A percentile compares a stretch with the other conserved stretches of the same genome.
Conservation (phyloP, 2,113 vertebrate genomes). For the Xenopus borealis region DNA sequence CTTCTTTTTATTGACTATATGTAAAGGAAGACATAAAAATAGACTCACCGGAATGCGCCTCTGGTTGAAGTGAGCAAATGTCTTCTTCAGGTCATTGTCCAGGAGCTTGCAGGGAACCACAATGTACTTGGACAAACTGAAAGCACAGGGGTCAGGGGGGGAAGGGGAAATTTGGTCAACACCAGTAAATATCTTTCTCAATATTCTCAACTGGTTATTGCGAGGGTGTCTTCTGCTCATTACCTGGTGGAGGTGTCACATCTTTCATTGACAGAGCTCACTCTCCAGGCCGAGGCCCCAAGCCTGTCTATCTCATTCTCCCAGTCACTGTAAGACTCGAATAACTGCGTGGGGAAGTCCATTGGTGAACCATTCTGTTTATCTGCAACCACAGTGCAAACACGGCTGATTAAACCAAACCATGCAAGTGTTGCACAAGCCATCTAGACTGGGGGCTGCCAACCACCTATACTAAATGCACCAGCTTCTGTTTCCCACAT, state of each 20-base stretch:
- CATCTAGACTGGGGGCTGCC: background rate
- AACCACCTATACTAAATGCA: background rate
- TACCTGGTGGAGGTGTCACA: conserved; percentile 93
- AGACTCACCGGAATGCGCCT: conserved; percentile 86
- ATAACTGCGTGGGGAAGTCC: conserved; percentile 50
- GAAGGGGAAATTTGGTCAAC: too few species aligned
- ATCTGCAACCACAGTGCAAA: conserved; percentile 5
- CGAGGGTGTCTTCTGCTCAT: background rate
- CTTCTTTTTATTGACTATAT: too few species aligned
- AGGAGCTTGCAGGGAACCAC: conserved; percentile 82
- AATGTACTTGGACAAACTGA: conserved; percentile 79
- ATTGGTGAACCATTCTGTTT: rapidly evolving
- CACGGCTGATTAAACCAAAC: background rate
- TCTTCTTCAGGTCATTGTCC: conserved; percentile 85
- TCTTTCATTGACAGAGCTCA: conserved; percentile 86
- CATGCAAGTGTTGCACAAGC: background rate
- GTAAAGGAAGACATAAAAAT: background rate
- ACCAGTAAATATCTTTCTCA: too few species aligned
- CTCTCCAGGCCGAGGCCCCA: conserved; percentile 77
- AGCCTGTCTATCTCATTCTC: conserved; percentile 80
- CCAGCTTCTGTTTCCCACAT: background rate
- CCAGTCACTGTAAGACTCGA: conserved; percentile 78
- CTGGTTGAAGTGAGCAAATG: conserved; percentile 85
- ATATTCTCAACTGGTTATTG: background rate
- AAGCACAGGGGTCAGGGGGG: background rate